Percentiles rank a stretch among this genome's conserved stretches.
These are phyloP conservation scores for Papilio polyxenes DNA, from an alignment of 1,140 invertebrate genomes.

Conservation along the genomic window DNA sequence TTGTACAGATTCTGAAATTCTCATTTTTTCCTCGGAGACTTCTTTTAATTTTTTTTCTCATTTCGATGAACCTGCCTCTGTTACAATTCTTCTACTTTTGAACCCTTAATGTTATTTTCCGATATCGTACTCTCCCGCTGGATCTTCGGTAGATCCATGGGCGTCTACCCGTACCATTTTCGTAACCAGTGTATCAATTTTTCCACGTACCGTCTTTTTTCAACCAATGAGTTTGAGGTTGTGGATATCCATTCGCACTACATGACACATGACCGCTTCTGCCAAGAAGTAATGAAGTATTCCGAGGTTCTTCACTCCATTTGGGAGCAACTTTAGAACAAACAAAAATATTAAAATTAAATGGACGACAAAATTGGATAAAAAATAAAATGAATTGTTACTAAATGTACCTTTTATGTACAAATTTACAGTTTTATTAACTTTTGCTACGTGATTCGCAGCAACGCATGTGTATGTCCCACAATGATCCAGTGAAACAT, in stretches of 20 bases:
- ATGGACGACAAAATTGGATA: slow-evolving; percentile 12
- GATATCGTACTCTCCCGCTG: too few species aligned
- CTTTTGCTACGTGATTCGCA: slow-evolving; percentile 90
- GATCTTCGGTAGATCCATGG: too few species aligned
- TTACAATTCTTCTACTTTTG: too few species aligned
- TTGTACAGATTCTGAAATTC: not conserved
- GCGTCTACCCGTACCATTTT: too few species aligned
- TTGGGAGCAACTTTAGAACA: slow-evolving; percentile 66
- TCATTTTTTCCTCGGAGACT: not conserved
- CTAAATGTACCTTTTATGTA: slow-evolving; percentile 88
- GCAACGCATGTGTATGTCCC: slow-evolving; percentile 95
- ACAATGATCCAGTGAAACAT: slow-evolving; percentile 88
- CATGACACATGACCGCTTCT: slow-evolving; percentile 88
- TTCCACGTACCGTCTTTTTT: slow-evolving; percentile 81
- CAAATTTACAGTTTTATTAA: slow-evolving; percentile 90
- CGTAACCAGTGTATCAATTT: not conserved
- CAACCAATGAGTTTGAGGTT: slow-evolving; percentile 87
- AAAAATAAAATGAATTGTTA: not conserved
- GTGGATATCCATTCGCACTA: slow-evolving; percentile 89
- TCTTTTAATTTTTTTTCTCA: too few species aligned
- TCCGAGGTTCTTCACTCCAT: slow-evolving; percentile 86
- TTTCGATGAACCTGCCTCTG: too few species aligned
- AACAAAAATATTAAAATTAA: not conserved
- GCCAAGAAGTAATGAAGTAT: slow-evolving; percentile 87
- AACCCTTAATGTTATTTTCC: too few species aligned